phyloP scores from a whole-genome alignment of 2,113 vertebrate species.

The Sceloporus tristichus region DNA sequence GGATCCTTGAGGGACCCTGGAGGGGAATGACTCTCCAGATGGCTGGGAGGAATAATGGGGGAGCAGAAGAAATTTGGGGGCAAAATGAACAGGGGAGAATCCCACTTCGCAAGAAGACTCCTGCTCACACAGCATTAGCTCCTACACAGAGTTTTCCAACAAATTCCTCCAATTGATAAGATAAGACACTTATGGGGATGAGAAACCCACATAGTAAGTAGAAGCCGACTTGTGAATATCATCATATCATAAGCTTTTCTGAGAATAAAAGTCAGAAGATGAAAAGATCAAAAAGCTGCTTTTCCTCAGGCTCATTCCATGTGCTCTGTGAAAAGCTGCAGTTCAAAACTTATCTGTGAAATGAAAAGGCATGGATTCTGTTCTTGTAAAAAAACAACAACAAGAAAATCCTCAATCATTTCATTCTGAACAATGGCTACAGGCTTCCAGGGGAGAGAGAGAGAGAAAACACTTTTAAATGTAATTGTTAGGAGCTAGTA shows the following conservation, averaged over 20 bases:
- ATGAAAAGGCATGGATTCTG: not conserved
- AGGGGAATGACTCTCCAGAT: not conserved
- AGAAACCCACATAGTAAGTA: not conserved
- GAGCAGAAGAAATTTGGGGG: no score
- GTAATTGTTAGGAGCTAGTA: not conserved
- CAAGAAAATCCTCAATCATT: not conserved
- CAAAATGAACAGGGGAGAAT: no score
- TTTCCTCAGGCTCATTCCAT: not conserved
- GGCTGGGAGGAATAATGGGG: no score
- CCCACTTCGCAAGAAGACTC: not conserved
- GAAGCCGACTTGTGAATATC: not conserved
- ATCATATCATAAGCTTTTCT: not conserved
- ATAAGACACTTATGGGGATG: not conserved
- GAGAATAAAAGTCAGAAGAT: not conserved
- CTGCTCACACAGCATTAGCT: not conserved
- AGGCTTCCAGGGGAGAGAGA: not conserved
- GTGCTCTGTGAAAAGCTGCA: not conserved
- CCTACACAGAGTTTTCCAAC: not conserved
- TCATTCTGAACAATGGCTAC: not conserved
- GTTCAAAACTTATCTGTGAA: not conserved
- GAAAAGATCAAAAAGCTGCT: not conserved
- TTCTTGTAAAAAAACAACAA: not conserved
- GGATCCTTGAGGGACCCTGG: no score
- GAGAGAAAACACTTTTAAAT: no score
- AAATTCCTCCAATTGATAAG: not conserved